phyloP scores from a whole-genome alignment of 2,797 vertebrate genomes.

The Aythya fuligula region DNA sequence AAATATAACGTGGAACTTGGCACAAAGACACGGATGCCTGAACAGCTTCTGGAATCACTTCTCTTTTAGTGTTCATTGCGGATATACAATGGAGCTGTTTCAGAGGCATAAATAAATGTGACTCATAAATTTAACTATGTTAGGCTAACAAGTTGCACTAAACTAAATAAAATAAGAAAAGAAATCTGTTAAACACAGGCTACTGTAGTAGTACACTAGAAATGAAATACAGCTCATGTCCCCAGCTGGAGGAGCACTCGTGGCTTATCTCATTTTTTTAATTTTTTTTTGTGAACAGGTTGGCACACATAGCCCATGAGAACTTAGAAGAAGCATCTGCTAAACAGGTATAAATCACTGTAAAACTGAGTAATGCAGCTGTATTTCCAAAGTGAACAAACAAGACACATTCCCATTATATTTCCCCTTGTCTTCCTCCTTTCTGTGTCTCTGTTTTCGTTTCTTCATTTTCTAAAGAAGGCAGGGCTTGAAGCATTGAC shows the following conservation, averaged over 20 bases:
- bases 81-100: conserved; percentile 63
- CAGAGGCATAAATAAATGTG: conserved; percentile 70
- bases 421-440: not conserved
- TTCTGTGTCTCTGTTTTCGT: not conserved
- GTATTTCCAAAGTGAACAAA: not conserved
- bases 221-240: conserved; percentile 44
- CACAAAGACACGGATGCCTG: conserved; percentile 43
- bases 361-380: not conserved
- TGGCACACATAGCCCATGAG: not conserved
- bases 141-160: conserved; percentile 69
- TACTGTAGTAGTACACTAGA: conserved; percentile 33
- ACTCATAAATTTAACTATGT: conserved; percentile 70
- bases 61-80: conserved; percentile 64
- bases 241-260: not conserved
- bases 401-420: not conserved
- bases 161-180: conserved; percentile 68
- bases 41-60: conserved; percentile 65
- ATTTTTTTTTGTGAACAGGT: conserved; percentile 8
- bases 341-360: conserved; percentile 20
- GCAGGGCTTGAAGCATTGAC: not conserved
- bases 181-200: conserved; percentile 60
- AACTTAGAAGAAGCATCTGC: not conserved
- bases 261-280: not conserved
- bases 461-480: not conserved
- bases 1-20: conserved; percentile 74